phyloP scores from a whole-genome alignment of 2,888 invertebrate genomes.

The Heteromyza rotundicornis region DNA sequence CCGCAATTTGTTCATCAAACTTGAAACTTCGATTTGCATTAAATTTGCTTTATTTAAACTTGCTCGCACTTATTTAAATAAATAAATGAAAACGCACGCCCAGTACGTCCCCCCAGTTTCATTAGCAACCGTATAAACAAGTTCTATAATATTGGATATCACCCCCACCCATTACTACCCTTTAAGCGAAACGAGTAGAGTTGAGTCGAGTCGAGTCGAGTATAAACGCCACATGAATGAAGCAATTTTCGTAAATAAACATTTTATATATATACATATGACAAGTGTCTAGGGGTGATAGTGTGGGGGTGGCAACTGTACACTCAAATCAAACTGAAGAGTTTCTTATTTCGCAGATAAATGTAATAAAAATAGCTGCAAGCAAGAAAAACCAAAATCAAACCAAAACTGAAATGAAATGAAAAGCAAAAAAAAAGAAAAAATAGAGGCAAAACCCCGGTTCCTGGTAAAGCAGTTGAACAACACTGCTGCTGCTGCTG shows the following conservation, averaged over 20 bases:
- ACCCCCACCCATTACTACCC: no score
- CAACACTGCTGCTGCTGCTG: no score
- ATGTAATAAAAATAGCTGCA: constrained; percentile 52
- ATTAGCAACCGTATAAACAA: constrained; percentile 16
- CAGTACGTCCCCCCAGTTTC: no score
- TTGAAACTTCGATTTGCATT: no score
- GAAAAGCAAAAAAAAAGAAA: no score
- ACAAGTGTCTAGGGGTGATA: no score
- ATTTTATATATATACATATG: neutral
- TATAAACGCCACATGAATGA: neutral
- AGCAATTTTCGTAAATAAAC: constrained; percentile 1
- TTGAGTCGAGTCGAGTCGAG: neutral
- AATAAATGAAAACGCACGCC: no score
- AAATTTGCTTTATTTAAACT: no score
- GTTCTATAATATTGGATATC: neutral
- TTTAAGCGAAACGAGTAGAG: neutral
- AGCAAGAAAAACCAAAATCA: constrained; percentile 33
- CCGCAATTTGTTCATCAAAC: no score
- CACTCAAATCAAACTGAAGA: constrained; percentile 9
- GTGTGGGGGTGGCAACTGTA: neutral
- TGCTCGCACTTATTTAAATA: no score
- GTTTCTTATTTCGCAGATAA: constrained; percentile 24
- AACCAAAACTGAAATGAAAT: neutral
- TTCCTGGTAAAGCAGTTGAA: no score
- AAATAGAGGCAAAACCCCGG: no score